These are phyloP conservation scores for Potamilus streckersoni DNA, from an alignment of 1,140 invertebrate species.

Conservation along the genomic window DNA sequence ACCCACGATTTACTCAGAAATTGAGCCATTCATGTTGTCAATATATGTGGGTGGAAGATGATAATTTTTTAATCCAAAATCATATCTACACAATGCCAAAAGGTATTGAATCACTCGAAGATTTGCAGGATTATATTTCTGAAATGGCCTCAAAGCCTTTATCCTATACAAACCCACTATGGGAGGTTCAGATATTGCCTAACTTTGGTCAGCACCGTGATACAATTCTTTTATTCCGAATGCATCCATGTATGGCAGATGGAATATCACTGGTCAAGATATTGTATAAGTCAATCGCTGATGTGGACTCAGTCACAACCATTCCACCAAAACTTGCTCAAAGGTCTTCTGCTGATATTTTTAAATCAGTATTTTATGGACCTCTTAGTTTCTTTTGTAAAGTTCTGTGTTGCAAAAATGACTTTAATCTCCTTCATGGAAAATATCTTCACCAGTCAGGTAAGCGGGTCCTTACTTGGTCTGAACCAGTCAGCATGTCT, in stretches of 20 bases:
- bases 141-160: conserved; percentile 68
- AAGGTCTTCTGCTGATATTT: conserved; percentile 33
- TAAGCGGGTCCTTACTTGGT: conserved; percentile 68
- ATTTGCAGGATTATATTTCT: conserved; percentile 68
- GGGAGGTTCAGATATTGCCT: conserved; percentile 72
- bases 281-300: conserved; percentile 70
- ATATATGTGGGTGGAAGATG: conserved; percentile 71
- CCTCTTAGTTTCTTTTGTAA: conserved; percentile 70
- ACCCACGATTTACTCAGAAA: conserved; percentile 28
- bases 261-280: conserved; percentile 71
- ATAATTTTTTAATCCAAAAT: conserved; percentile 70
- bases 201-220: conserved; percentile 68
- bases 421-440: conserved; percentile 61
- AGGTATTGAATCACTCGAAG: conserved; percentile 55
- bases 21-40: conserved; percentile 58
- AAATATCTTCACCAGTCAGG: conserved; percentile 51
- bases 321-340: conserved; percentile 68
- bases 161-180: conserved; percentile 68
- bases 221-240: conserved; percentile 71
- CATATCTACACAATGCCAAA: conserved; percentile 70
- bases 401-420: conserved; percentile 65
- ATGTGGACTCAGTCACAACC: conserved; percentile 66
- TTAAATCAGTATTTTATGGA: conserved; percentile 71
- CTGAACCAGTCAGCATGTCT: conserved; percentile 66
- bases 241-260: conserved; percentile 73